Conservation (phyloP, 2,888 invertebrate species). For the Portevinia maculata region DNA sequence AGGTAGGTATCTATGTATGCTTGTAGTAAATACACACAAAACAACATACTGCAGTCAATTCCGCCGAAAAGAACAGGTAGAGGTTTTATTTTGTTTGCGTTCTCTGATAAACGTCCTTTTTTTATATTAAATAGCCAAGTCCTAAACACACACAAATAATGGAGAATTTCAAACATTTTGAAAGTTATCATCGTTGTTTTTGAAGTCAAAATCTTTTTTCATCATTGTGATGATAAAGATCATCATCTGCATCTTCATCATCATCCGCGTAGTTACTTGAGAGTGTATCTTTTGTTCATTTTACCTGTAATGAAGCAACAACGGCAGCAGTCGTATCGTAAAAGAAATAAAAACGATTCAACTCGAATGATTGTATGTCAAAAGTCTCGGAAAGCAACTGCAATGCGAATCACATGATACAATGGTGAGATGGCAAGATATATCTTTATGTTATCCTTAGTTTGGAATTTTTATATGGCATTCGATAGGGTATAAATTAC, state of each 20-base stretch:
- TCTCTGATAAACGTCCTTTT: neutral
- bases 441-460: constrained; percentile 23
- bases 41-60: neutral
- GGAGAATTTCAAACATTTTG: constrained; percentile 36
- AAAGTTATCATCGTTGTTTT: constrained; percentile 35
- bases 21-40: neutral
- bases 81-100: neutral
- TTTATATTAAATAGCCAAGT: constrained; percentile 1
- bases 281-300: constrained; percentile 33
- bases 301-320: constrained; percentile 18
- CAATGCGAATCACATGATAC: constrained; percentile 48
- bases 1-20: neutral
- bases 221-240: neutral
- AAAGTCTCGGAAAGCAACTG: constrained; percentile 38
- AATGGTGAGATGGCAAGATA: constrained; percentile 1
- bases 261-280: constrained; percentile 21
- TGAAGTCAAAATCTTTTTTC: constrained; percentile 10
- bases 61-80: constrained; percentile 41
- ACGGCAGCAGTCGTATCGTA: constrained; percentile 8
- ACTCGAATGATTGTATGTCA: constrained; percentile 47
- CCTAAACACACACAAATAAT: neutral
- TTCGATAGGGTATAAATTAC: neutral
- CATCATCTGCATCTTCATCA: constrained; percentile 12
- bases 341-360: constrained; percentile 9
- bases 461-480: neutral